phyloP scores from a whole-genome alignment of 2,797 vertebrate genomes.

The Enteromius radiatus region DNA sequence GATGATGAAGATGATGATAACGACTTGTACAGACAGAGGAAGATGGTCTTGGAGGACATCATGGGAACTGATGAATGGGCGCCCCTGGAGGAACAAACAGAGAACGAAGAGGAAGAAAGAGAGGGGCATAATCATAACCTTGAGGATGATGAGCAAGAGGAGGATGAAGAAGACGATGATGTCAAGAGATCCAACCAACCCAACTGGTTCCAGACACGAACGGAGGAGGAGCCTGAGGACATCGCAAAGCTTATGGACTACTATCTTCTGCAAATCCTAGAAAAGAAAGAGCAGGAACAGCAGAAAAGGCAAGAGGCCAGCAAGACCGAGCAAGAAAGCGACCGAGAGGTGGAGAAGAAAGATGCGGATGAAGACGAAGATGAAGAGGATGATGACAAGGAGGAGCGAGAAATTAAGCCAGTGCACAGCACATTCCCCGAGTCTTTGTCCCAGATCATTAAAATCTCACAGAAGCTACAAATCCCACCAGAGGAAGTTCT shows the following conservation, averaged over 20 bases:
- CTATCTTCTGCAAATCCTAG: slow-evolving; percentile 86
- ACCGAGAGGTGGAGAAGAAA: slow-evolving; percentile 62
- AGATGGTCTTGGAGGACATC: slow-evolving; percentile 85
- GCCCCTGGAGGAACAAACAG: slow-evolving; percentile 83
- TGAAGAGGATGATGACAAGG: slow-evolving; percentile 72
- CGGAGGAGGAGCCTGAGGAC: slow-evolving; percentile 80
- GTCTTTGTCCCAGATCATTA: slow-evolving; percentile 86
- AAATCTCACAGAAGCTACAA: slow-evolving; percentile 90
- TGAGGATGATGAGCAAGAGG: slow-evolving; percentile 73
- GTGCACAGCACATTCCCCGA: slow-evolving; percentile 78
- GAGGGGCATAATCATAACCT: slow-evolving; percentile 80
- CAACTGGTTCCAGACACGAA: not conserved
- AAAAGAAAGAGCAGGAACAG: slow-evolving; percentile 76
- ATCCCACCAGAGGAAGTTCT: slow-evolving; percentile 92
- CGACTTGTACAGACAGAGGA: slow-evolving; percentile 83
- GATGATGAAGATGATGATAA: slow-evolving; percentile 80
- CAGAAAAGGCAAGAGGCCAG: slow-evolving; percentile 67
- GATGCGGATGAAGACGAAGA: slow-evolving; percentile 62
- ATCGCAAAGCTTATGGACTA: slow-evolving; percentile 85
- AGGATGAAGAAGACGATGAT: slow-evolving; percentile 68
- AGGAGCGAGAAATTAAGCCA: slow-evolving; percentile 72
- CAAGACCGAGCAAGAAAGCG: slow-evolving; percentile 65
- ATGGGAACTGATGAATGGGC: slow-evolving; percentile 84
- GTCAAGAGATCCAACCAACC: slow-evolving; percentile 72
- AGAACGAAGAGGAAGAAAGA: slow-evolving; percentile 82